A percentile compares a stretch with the other conserved stretches of the same genome.
These are phyloP conservation scores for Sula dactylatra DNA, from an alignment of 2,113 vertebrate species.

Conservation along the genomic window DNA sequence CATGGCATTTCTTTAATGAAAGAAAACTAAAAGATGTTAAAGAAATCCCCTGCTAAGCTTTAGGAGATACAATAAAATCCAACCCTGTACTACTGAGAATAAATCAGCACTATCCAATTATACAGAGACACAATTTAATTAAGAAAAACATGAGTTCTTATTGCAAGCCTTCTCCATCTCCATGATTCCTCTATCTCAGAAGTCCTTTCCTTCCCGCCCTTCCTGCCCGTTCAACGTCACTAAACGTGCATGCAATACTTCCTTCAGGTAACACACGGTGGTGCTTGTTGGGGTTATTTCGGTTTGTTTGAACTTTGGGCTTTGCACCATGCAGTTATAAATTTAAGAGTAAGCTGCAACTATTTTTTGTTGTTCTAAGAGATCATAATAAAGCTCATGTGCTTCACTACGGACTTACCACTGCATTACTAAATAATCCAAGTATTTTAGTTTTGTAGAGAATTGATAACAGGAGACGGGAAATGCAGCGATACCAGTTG, in stretches of 20 bases:
- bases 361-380: neutral
- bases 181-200: neutral
- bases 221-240: fast-evolving
- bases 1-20: neutral
- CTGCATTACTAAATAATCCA: neutral
- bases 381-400: neutral
- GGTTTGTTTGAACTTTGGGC: neutral
- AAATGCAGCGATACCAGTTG: neutral
- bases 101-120: neutral
- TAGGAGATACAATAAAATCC: neutral
- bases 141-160: neutral
- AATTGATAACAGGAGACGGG: neutral
- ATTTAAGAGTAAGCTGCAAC: neutral
- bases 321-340: neutral
- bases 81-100: neutral
- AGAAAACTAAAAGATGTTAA: neutral
- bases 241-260: neutral
- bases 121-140: neutral
- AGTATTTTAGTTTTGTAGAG: neutral
- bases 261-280: neutral
- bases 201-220: neutral
- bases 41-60: neutral
- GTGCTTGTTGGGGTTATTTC: neutral
- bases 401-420: neutral
- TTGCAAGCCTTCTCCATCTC: neutral